Evolutionary conservation across 2,113 vertebrate species (phyloP).

Genomic region (Dasyornis broadbenti): DNA sequence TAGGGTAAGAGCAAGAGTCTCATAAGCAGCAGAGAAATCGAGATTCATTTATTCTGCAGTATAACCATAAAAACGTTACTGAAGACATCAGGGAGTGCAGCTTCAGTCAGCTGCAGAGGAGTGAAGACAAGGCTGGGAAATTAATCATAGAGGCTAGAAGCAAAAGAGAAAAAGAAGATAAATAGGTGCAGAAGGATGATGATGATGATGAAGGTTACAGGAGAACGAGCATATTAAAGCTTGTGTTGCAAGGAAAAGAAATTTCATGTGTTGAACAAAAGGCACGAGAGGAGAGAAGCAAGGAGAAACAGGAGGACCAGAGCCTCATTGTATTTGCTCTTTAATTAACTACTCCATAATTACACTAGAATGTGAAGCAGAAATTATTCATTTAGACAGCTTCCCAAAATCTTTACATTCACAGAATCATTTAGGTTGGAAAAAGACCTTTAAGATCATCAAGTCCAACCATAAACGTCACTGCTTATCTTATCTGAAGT

Average conservation of each 20-base stretch:
- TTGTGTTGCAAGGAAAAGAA: background rate
- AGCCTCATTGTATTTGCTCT: background rate
- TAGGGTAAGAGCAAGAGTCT: background rate
- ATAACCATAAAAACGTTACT: background rate
- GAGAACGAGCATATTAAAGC: background rate
- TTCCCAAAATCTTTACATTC: background rate
- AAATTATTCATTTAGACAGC: conserved; percentile 17
- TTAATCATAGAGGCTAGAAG: background rate
- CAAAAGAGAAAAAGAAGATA: background rate
- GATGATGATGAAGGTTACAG: background rate
- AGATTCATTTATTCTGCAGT: background rate
- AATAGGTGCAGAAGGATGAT: background rate
- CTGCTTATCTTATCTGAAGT: conserved; percentile 55
- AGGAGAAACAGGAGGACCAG: background rate
- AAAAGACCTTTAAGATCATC: background rate
- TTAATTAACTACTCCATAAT: background rate
- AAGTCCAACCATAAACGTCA: background rate
- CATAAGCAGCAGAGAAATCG: background rate
- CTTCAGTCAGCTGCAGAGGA: background rate
- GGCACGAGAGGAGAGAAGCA: background rate
- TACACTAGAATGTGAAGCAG: background rate
- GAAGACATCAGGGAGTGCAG: background rate
- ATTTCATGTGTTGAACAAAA: background rate
- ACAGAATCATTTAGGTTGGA: background rate
- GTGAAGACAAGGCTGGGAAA: background rate